Percentiles rank a stretch among this genome's conserved stretches.
These are phyloP conservation scores for Nothocercus nigrocapillus DNA, from an alignment of 2,113 vertebrate genomes.

Conservation along the genomic window DNA sequence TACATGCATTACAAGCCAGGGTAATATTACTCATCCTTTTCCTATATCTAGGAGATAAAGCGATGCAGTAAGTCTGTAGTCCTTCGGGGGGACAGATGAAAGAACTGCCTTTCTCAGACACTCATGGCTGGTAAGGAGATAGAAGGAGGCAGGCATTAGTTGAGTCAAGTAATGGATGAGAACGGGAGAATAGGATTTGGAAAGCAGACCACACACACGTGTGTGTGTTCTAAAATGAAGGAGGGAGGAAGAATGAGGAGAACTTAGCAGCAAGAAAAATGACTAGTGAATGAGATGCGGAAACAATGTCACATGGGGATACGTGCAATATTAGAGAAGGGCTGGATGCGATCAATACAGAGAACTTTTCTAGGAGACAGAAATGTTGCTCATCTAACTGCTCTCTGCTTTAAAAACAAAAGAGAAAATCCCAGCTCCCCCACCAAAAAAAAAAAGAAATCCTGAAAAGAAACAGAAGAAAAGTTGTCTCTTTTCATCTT, in stretches of 20 bases:
- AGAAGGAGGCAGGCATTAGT: neutral
- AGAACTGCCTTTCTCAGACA: neutral
- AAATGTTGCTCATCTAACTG: neutral
- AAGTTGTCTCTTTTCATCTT: neutral
- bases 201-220: neutral
- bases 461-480: neutral
- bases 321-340: neutral
- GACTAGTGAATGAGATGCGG: neutral
- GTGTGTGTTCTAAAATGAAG: neutral
- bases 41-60: neutral
- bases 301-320: neutral
- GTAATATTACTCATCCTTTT: neutral
- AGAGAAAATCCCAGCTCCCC: no score
- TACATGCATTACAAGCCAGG: neutral
- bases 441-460: neutral
- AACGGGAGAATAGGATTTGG: neutral
- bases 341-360: neutral
- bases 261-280: neutral
- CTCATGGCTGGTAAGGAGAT: neutral
- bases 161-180: neutral
- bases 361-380: neutral
- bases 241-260: neutral
- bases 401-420: neutral
- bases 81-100: neutral
- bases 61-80: neutral